Evolutionary conservation across 2,797 vertebrate species (phyloP).

Genomic region (Luscinia megarhynchos): DNA sequence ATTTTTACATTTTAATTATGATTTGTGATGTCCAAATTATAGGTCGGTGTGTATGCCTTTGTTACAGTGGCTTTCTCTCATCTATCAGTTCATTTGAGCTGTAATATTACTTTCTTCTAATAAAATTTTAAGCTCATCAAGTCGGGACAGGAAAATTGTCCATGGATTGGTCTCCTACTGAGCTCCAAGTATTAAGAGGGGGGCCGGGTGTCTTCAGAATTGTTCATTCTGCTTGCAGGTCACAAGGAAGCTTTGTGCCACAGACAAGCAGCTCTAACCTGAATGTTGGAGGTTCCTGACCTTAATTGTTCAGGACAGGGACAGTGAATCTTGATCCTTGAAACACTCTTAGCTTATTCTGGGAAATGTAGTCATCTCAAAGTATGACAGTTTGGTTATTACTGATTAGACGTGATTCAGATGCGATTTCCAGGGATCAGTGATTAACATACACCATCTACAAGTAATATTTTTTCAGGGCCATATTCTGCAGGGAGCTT

Average conservation of each 20-base stretch:
- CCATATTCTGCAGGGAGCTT: neutral
- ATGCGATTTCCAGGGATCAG: slow-evolving; percentile 59
- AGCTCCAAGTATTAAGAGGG: neutral
- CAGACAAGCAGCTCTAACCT: slow-evolving; percentile 9
- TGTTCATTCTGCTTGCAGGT: neutral
- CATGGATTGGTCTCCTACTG: slow-evolving; percentile 53
- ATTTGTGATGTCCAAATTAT: slow-evolving; percentile 67
- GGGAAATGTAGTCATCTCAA: slow-evolving; percentile 64
- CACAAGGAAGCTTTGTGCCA: neutral
- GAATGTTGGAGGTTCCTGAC: slow-evolving; percentile 38
- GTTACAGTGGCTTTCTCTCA: slow-evolving; percentile 39
- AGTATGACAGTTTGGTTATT: slow-evolving; percentile 62
- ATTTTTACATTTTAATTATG: slow-evolving; percentile 63
- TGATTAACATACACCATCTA: slow-evolving; percentile 58
- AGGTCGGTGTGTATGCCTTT: slow-evolving; percentile 32
- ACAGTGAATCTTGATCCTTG: slow-evolving; percentile 68
- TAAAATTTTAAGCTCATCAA: slow-evolving; percentile 62
- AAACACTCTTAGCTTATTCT: slow-evolving; percentile 61
- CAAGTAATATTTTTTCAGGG: slow-evolving; percentile 50
- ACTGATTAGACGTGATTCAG: slow-evolving; percentile 64
- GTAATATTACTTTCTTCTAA: slow-evolving; percentile 61
- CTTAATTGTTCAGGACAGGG: slow-evolving; percentile 68
- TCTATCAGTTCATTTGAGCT: slow-evolving; percentile 50
- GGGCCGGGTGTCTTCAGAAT: neutral
- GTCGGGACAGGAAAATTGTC: slow-evolving; percentile 64